A percentile compares a stretch with the other conserved stretches of the same genome.
phyloP scores from a whole-genome alignment of 2,113 vertebrate species.

The Bostrychus sinensis region DNA sequence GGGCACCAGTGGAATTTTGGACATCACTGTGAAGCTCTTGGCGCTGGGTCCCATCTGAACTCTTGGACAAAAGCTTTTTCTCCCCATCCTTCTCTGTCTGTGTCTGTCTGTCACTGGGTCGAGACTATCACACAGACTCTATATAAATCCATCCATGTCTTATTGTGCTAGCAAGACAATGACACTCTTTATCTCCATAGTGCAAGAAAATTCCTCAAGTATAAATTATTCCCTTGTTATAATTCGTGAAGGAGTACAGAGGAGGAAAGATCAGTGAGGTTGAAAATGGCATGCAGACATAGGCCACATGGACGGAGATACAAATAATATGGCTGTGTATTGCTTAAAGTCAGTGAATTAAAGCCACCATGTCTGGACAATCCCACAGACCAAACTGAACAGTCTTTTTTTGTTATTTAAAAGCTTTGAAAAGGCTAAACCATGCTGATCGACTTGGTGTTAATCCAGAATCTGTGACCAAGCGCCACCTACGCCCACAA shows the following conservation, averaged over 20 bases:
- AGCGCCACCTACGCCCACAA: too few relatives aligned
- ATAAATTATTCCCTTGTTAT: conserved; percentile 61
- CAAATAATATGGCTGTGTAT: conserved; percentile 44
- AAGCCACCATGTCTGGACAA: neutral
- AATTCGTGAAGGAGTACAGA: conserved; percentile 56
- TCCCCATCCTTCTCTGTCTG: conserved; percentile 42
- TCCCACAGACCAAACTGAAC: neutral
- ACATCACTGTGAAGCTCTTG: conserved; percentile 52
- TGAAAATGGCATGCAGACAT: conserved; percentile 22
- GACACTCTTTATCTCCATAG: conserved; percentile 68
- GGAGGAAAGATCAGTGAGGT: conserved; percentile 40
- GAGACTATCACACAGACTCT: conserved; percentile 62
- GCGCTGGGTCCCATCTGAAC: conserved; percentile 54
- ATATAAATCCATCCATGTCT: conserved; percentile 67
- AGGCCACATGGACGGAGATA: conserved; percentile 35
- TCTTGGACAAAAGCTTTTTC: conserved; percentile 73
- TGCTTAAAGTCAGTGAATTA: conserved; percentile 10
- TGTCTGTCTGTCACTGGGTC: conserved; percentile 48
- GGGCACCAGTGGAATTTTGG: conserved; percentile 65
- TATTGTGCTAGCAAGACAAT: conserved; percentile 74
- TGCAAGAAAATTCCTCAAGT: conserved; percentile 61
- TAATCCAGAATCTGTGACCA: too few relatives aligned
- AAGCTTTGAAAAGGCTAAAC: too few relatives aligned
- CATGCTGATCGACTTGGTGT: too few relatives aligned
- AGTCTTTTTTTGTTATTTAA: neutral